phyloP scores from a whole-genome alignment of 2,797 vertebrate genomes.

The Hylomyscus alleni region DNA sequence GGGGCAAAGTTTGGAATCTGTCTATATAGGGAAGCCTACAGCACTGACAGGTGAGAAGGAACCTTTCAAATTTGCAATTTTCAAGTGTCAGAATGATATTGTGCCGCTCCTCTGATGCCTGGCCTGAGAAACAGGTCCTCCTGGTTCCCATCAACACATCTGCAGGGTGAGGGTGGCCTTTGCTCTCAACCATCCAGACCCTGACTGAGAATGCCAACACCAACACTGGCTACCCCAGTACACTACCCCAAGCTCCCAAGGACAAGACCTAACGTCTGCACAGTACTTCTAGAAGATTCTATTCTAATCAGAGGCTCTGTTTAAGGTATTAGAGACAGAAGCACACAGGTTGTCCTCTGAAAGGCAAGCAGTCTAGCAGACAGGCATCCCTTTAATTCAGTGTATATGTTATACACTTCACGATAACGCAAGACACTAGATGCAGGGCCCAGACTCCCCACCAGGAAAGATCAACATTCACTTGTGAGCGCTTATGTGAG shows the following conservation, averaged over 20 bases:
- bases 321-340: background rate
- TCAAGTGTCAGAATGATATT: constrained; percentile 75
- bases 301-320: accelerated
- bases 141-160: constrained; percentile 73
- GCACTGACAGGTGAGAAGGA: constrained; percentile 73
- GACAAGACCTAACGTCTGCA: background rate
- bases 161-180: constrained; percentile 30
- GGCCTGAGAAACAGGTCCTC: background rate
- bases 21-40: background rate
- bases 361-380: background rate
- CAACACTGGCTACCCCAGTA: background rate
- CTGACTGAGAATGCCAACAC: constrained; percentile 51
- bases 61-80: constrained; percentile 75
- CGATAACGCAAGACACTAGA: background rate
- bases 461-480: background rate
- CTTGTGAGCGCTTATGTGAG: background rate
- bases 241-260: background rate
- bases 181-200: background rate
- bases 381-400: background rate
- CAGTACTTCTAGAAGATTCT: background rate
- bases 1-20: background rate
- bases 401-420: background rate
- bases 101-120: background rate
- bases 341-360: background rate
- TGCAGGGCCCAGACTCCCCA: background rate